phyloP scores from a whole-genome alignment of 2,113 vertebrate genomes.

The Dinomys branickii region DNA sequence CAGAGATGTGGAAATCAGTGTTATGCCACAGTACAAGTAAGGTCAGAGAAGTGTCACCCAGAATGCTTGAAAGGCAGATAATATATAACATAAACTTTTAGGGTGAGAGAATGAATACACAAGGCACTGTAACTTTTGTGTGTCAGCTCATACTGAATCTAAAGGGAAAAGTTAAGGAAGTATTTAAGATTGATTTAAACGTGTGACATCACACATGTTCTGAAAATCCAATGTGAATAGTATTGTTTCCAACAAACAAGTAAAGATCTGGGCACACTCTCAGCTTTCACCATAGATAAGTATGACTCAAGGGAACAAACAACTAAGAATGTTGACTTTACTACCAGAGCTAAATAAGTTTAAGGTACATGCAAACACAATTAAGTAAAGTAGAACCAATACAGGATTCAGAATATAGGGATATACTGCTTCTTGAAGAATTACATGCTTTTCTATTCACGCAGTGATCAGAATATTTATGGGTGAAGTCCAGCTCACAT shows the following conservation, averaged over 20 bases:
- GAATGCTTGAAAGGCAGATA: not conserved
- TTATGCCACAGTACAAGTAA: not conserved
- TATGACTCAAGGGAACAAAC: not conserved
- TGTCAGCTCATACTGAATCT: not conserved
- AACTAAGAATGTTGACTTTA: not conserved
- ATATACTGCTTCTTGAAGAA: not conserved
- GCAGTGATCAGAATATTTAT: not conserved
- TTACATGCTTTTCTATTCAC: not conserved
- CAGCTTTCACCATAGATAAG: conserved; percentile 1
- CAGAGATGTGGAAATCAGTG: not conserved
- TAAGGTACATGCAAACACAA: not conserved
- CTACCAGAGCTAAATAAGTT: not conserved
- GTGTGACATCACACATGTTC: not conserved
- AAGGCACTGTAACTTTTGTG: not conserved
- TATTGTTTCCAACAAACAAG: not conserved
- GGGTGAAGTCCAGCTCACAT: not conserved
- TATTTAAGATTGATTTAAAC: not conserved
- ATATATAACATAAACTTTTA: not conserved
- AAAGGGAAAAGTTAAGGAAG: not conserved
- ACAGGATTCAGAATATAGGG: not conserved
- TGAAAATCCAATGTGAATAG: not conserved
- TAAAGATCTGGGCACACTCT: not conserved
- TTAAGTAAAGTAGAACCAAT: not conserved
- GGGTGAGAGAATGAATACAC: not conserved
- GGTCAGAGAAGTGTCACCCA: not conserved